Evolutionary conservation across 2,113 vertebrate species (phyloP), one percentile per base, ranked within the genome.

Genomic region (Alosa alosa): DNA sequence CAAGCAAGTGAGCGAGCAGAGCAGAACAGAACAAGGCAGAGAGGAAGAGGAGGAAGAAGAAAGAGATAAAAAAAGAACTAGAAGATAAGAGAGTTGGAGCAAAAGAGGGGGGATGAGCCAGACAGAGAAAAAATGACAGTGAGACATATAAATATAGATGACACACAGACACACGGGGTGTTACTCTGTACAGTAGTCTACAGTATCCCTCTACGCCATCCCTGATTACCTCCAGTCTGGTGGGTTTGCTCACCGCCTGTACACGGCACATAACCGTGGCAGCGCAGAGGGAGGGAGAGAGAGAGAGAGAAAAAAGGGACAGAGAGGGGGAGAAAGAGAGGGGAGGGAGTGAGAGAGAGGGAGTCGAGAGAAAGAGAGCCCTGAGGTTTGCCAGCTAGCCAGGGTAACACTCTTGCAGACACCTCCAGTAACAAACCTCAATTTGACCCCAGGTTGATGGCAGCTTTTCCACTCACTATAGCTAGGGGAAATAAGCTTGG

Each of bases 151-250:
- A 72, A 72, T 72, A 72, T 72, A 15, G 64, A 72, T 72, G n/a
- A 57, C 55, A 57, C 55, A 57, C 55, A 57, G 18, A 57, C 55
- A 57, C 17, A 57, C 55, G 64, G 64, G 64, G 64, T 9, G 25
- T 36, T 72, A 10, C 64, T 36, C 25, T 36, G 64, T 72, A 72
- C 60, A 22, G 60, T 64, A 64, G 60, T 64, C 64, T 72, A 72
- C 64, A 36, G 64, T 72, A 72, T 25, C 9, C 9, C 64, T 72
- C 41, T 44, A 83, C 46, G 68, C 78, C 78, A 82, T 86, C 83
- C 78, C 82, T n/a, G 84, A 88, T 88, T 89, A 86, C 83, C n/a
- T n/a, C n/a, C 85, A 82, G 84, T 87, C 85, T 88, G 86, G 85
- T 83, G 60, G 72, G 18, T 82, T 68, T 45, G 82, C 85, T 52